Evolutionary conservation across 1,140 invertebrate genomes (phyloP).

Genomic region (Dendroctonus valens): DNA sequence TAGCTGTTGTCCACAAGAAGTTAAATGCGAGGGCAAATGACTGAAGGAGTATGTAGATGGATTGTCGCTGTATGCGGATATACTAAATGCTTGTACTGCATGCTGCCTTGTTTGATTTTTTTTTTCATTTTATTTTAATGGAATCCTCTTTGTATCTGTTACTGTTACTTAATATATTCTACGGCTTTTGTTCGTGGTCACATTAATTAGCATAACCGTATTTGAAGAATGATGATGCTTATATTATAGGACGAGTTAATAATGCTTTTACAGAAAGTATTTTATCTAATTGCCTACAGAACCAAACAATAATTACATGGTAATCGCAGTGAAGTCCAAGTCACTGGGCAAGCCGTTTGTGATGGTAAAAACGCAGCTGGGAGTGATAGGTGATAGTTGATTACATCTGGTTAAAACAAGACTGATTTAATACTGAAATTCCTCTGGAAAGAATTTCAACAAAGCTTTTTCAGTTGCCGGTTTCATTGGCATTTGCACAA

Average conservation of each 20-base stretch:
- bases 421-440: too few relatives aligned
- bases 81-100: slow-evolving; percentile 9
- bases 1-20: slow-evolving; percentile 8
- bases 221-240: not conserved
- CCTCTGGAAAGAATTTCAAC: too few relatives aligned
- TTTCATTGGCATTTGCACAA: too few relatives aligned
- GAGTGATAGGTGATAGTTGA: too few relatives aligned
- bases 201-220: slow-evolving; percentile 11
- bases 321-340: too few relatives aligned
- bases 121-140: slow-evolving; percentile 21
- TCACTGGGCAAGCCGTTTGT: too few relatives aligned
- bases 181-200: slow-evolving; percentile 4
- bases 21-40: slow-evolving; percentile 22
- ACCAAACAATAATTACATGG: too few relatives aligned
- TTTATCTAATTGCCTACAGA: too few relatives aligned
- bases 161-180: slow-evolving; percentile 11
- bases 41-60: slow-evolving; percentile 21
- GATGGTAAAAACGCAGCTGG: too few relatives aligned
- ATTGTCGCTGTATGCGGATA: slow-evolving; percentile 7
- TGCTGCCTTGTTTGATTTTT: slow-evolving; percentile 7
- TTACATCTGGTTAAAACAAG: too few relatives aligned
- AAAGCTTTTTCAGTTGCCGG: too few relatives aligned
- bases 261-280: too few relatives aligned
- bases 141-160: slow-evolving; percentile 15
- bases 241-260: not conserved